A percentile compares a stretch with the other conserved stretches of the same genome.
phyloP scores from a whole-genome alignment of 2,797 vertebrate genomes.

The Tiaroga cobitis region DNA sequence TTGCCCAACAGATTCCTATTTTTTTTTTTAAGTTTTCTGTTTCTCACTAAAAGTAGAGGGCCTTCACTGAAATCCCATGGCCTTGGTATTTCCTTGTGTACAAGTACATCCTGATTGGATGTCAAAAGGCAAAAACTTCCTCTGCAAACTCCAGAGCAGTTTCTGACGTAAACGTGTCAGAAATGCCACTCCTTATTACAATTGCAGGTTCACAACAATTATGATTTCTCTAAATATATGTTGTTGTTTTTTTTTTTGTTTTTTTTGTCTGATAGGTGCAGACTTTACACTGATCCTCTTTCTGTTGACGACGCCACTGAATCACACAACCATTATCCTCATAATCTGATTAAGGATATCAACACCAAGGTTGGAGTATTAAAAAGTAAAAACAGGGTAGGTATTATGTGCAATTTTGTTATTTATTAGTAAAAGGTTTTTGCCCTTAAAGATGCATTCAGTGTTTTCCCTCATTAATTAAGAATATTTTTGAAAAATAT shows the following conservation, averaged over 20 bases:
- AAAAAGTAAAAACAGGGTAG: slow-evolving; percentile 83
- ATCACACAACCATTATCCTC: slow-evolving; percentile 45
- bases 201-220: background rate
- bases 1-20: slow-evolving; percentile 11
- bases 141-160: slow-evolving; percentile 3
- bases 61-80: slow-evolving; percentile 5
- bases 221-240: background rate
- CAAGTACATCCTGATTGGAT: slow-evolving; percentile 27
- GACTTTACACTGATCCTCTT: slow-evolving; percentile 44
- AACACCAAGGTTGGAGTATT: slow-evolving; percentile 62
- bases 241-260: background rate
- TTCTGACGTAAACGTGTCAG: background rate
- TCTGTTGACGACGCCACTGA: slow-evolving; percentile 50
- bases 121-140: slow-evolving; percentile 4
- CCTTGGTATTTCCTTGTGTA: slow-evolving; percentile 38
- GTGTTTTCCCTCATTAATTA: background rate
- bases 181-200: background rate
- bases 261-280: slow-evolving; percentile 70
- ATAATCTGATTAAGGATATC: slow-evolving; percentile 79
- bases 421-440: background rate
- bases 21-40: too few species aligned
- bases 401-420: slow-evolving; percentile 34
- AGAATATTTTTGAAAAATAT: background rate
- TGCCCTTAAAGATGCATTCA: background rate
- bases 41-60: slow-evolving; percentile 7